These are phyloP conservation scores for Chrysina gloriosa DNA, from an alignment of 2,888 invertebrate species.

Conservation along the genomic window DNA sequence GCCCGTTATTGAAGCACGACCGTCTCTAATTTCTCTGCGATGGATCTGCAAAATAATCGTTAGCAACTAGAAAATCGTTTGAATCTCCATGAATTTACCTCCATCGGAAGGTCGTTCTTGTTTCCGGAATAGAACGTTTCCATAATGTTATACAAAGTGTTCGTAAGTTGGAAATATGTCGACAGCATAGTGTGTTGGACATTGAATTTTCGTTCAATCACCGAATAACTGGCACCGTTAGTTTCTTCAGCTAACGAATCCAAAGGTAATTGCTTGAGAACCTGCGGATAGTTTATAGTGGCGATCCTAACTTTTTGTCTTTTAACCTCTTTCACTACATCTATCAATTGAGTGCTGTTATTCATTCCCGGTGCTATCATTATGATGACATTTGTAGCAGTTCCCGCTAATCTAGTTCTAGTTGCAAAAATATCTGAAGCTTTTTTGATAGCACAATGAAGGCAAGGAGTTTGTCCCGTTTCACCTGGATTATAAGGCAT, in stretches of 20 bases:
- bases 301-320: constrained; percentile 66
- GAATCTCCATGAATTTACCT: constrained; percentile 54
- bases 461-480: constrained; percentile 65
- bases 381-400: constrained; percentile 69
- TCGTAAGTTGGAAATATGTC: constrained; percentile 68
- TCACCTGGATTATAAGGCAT: constrained; percentile 69
- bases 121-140: constrained; percentile 66
- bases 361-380: constrained; percentile 70
- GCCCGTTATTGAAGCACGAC: constrained; percentile 65
- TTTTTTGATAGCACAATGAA: constrained; percentile 65
- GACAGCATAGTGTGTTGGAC: constrained; percentile 66
- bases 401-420: constrained; percentile 62
- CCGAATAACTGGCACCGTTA: constrained; percentile 65
- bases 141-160: constrained; percentile 66
- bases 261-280: constrained; percentile 63
- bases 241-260: constrained; percentile 66
- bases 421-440: constrained; percentile 66
- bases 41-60: constrained; percentile 62
- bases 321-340: constrained; percentile 63
- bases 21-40: constrained; percentile 65
- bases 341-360: constrained; percentile 61
- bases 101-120: constrained; percentile 64
- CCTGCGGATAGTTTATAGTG: constrained; percentile 69
- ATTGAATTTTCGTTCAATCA: constrained; percentile 68
- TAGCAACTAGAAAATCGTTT: constrained; percentile 20